These are phyloP conservation scores for Ectobius pallidus DNA, from an alignment of 2,888 invertebrate genomes.

Conservation along the genomic window DNA sequence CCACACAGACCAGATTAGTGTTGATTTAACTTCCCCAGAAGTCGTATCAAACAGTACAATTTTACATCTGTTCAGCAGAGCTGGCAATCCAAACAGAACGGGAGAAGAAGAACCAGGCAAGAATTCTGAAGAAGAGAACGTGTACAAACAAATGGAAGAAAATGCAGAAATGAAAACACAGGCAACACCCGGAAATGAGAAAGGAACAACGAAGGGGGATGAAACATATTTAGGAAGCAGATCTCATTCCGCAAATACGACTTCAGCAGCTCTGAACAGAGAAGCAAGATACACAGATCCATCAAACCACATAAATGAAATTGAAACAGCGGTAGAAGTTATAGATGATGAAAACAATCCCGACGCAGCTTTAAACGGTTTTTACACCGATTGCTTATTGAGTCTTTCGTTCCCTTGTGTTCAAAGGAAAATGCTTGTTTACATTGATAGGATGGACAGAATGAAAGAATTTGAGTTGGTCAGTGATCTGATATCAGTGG, in stretches of 20 bases:
- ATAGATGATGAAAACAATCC: neutral
- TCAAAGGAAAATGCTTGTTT: neutral
- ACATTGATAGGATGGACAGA: neutral
- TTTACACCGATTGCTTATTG: neutral
- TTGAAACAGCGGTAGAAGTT: neutral
- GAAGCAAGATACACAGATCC: neutral
- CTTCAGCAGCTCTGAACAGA: neutral
- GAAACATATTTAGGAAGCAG: neutral
- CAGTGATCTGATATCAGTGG: neutral
- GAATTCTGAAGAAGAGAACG: neutral
- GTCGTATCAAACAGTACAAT: neutral
- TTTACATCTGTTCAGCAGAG: neutral
- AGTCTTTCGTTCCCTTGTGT: neutral
- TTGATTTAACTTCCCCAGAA: too few relatives aligned
- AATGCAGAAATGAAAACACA: neutral
- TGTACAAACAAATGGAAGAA: neutral
- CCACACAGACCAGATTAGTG: too few relatives aligned
- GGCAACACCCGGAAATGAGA: too few relatives aligned
- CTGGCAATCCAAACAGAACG: neutral
- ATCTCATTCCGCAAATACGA: neutral
- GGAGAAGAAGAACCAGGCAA: neutral
- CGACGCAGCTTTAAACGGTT: neutral
- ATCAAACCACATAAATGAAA: neutral
- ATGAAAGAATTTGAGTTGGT: neutral
- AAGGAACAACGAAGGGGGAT: neutral